phyloP scores from a whole-genome alignment of 2,113 vertebrate genomes.

The Siphamia tubifer region DNA sequence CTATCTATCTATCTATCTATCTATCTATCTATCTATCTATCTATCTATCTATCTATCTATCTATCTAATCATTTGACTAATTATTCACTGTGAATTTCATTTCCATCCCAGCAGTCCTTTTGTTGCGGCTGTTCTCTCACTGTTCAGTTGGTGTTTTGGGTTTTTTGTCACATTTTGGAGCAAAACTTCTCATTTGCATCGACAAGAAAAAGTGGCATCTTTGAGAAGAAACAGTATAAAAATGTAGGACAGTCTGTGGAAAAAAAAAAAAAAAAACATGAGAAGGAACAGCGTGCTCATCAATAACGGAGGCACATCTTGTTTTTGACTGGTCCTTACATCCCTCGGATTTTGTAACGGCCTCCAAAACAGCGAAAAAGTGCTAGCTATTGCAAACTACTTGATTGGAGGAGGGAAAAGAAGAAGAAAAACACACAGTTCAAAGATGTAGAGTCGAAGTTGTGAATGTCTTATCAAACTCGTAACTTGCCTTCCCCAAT shows the following conservation, averaged over 20 bases:
- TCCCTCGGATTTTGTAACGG: constrained; percentile 67
- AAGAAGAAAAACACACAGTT: constrained; percentile 56
- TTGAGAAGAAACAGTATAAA: constrained; percentile 39
- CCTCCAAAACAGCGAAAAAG: constrained; percentile 53
- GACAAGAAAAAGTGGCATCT: constrained; percentile 36
- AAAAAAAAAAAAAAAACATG: constrained; percentile 70
- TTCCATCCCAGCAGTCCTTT: constrained; percentile 26
- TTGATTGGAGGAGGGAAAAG: constrained; percentile 59
- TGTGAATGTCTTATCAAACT: constrained; percentile 72
- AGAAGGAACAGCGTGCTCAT: constrained; percentile 57
- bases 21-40: too few species aligned
- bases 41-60: too few species aligned
- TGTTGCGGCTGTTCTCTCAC: constrained; percentile 26
- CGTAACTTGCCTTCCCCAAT: constrained; percentile 39
- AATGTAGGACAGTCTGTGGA: constrained; percentile 66
- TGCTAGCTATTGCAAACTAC: constrained; percentile 52
- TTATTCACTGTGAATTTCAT: constrained; percentile 17
- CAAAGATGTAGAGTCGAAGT: constrained; percentile 70
- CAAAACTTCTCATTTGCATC: constrained; percentile 56
- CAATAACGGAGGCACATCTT: constrained; percentile 67
- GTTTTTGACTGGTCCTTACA: constrained; percentile 66
- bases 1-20: too few species aligned
- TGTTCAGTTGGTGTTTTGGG: constrained; percentile 40
- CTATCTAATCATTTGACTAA: too few species aligned
- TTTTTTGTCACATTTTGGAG: constrained; percentile 36